Conservation (phyloP, 2,888 invertebrate species). For the Orthosia incerta region DNA sequence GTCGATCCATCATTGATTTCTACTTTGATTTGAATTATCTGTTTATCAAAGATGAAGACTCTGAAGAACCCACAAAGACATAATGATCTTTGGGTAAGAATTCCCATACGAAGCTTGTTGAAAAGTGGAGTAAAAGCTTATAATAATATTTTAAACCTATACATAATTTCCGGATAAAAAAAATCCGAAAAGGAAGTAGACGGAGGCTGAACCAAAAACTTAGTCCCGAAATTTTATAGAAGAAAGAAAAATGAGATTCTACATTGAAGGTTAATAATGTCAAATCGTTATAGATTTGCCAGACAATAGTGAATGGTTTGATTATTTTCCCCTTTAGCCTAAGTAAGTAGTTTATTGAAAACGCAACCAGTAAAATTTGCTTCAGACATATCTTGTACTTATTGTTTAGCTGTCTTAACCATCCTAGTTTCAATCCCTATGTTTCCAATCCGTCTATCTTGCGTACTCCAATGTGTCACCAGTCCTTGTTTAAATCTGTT, state of each 20-base stretch:
- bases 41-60: neutral
- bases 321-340: neutral
- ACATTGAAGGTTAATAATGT: neutral
- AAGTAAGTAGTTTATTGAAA: neutral
- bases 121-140: neutral
- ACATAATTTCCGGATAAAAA: neutral
- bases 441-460: neutral
- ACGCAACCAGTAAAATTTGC: no score
- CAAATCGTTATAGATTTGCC: neutral
- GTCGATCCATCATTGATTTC: conserved; percentile 34
- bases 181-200: no score
- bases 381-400: neutral
- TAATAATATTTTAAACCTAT: neutral
- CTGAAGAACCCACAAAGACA: conserved; percentile 1
- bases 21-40: conserved; percentile 2
- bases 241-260: neutral
- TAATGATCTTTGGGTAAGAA: neutral
- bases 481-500: neutral
- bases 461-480: neutral
- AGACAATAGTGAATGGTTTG: no score
- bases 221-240: neutral
- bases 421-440: neutral
- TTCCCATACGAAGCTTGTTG: neutral
- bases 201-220: neutral
- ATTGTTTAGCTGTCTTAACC: neutral